These are phyloP conservation scores for Bos javanicus DNA, from an alignment of 2,113 vertebrate genomes.

Conservation along the genomic window DNA sequence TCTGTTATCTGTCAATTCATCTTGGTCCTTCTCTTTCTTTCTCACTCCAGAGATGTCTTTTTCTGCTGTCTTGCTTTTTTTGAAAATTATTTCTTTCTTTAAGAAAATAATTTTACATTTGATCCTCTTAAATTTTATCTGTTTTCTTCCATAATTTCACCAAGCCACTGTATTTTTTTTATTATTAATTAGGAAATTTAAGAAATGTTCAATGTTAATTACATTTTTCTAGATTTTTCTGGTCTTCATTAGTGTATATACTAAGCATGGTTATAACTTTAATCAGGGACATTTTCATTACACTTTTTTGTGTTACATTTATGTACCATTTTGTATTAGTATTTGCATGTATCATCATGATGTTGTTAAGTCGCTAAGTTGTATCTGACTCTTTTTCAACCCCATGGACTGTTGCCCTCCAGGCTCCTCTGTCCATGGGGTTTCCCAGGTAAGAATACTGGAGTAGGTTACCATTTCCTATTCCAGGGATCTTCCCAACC, in stretches of 20 bases:
- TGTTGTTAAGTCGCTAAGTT: neutral
- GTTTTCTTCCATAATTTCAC: neutral
- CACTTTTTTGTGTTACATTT: neutral
- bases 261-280: neutral
- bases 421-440: neutral
- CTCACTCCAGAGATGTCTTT: neutral
- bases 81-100: neutral
- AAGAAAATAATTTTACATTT: neutral
- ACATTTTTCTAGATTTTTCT: neutral
- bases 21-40: neutral
- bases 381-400: neutral
- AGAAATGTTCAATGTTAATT: neutral
- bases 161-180: neutral
- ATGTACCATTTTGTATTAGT: neutral
- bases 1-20: neutral
- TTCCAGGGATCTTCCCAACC: neutral
- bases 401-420: neutral
- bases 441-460: neutral
- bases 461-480: neutral
- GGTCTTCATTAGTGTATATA: neutral
- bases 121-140: neutral
- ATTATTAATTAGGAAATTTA: neutral
- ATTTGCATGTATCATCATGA: neutral
- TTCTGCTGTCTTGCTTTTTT: neutral
- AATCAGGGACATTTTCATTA: neutral